Conservation (phyloP, 2,888 invertebrate species). For the Endotricha flammealis region DNA sequence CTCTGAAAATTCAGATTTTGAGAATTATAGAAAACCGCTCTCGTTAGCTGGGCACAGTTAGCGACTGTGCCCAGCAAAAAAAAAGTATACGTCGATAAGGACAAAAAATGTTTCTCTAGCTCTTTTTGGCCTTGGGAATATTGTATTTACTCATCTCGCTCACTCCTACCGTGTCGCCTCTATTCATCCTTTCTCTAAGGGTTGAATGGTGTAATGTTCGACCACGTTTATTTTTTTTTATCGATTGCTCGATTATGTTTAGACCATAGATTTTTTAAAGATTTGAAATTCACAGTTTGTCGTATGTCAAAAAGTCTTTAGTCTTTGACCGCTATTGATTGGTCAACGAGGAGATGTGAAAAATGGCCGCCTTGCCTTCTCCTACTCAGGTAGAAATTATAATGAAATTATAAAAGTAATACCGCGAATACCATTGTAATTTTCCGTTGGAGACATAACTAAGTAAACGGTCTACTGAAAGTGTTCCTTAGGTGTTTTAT, state of each 20-base stretch:
- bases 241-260: constrained; percentile 1
- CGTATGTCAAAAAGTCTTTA: constrained; percentile 50
- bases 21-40: too few species aligned
- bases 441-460: constrained; percentile 25
- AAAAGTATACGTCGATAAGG: too few species aligned
- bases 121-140: too few species aligned
- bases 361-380: constrained; percentile 92
- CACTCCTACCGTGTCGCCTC: too few species aligned
- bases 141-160: too few species aligned
- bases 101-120: too few species aligned
- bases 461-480: constrained; percentile 29
- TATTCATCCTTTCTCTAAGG: too few species aligned
- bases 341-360: constrained; percentile 78
- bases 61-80: too few species aligned
- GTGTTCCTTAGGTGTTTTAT: constrained; percentile 17
- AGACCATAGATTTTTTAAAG: background rate
- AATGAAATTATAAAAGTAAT: constrained; percentile 43
- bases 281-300: constrained; percentile 12
- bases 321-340: constrained; percentile 75
- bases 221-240: too few species aligned
- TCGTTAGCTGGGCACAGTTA: too few species aligned
- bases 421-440: constrained; percentile 26
- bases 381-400: constrained; percentile 86
- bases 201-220: too few species aligned
- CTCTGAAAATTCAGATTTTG: too few species aligned